Evolutionary conservation across 92 coral and sea anemone genomes (phyloP), one percentile per base, ranked within the genome.

Genomic region (Paragorgia papillata): DNA sequence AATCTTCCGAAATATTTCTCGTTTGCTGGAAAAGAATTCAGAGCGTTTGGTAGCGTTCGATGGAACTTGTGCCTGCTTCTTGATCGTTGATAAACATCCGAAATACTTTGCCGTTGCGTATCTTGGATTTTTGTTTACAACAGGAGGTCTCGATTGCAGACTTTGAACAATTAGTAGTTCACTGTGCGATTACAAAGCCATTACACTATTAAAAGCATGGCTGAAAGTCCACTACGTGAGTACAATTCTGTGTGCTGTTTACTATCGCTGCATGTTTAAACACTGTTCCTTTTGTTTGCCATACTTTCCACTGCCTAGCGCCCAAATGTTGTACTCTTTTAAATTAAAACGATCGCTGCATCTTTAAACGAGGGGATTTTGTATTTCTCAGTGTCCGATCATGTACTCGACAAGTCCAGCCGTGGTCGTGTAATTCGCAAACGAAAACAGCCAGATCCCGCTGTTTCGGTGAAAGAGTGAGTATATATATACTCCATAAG

Each of bases 361-460:
- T 4, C 43, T 37, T 37, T n/a, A n/a, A n/a, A n/a, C n/a, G n/a
- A n/a, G n/a, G n/a, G n/a, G n/a, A n/a, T n/a, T n/a, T n/a, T n/a
- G n/a, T n/a, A n/a, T n/a, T 41, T 62, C 69, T 73, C 82, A 85
- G 85, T 65, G 34, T 91, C 85, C 40, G 97, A 94, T 66, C 90
- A 81, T 27, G 61, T 90, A 44, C 69, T 81, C 20, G 97, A 94
- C 65, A 94, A 94, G 81, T 91, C 97, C 9, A 91, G 93, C 44
- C 97, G 92, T 62, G 98, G 98, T 25, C 86, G 98, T n/a, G 84
- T 94, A 18, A n/a, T n/a, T n/a, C 79, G 97, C 15, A 94, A 94
- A 78, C 71, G 98, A 31, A 89, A 89, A 73, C 86, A 89, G 26
- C n/a, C n/a, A n/a, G 88, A 88, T 41, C 82, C 83, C 26, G 29